Percentiles rank a stretch among this genome's conserved stretches.
Conservation (phyloP, 2,888 invertebrate genomes). For the Fabriciana adippe region DNA sequence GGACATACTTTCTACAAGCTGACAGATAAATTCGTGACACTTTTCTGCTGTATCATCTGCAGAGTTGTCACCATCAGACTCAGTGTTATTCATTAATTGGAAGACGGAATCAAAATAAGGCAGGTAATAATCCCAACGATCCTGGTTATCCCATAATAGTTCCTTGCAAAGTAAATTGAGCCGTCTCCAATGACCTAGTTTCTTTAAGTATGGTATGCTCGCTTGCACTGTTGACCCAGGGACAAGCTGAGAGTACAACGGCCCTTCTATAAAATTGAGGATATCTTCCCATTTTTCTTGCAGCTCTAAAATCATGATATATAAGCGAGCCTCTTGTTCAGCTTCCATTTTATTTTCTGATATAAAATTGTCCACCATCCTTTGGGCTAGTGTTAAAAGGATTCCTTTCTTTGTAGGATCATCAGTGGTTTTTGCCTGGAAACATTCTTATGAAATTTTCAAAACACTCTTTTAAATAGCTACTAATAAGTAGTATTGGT, state of each 20-base stretch:
- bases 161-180: slow-evolving; percentile 88
- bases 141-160: slow-evolving; percentile 87
- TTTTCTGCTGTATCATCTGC: slow-evolving; percentile 73
- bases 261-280: slow-evolving; percentile 89
- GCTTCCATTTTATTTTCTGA: slow-evolving; percentile 94
- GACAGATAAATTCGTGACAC: slow-evolving; percentile 71
- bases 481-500: background rate
- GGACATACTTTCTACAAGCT: slow-evolving; percentile 77
- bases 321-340: slow-evolving; percentile 96
- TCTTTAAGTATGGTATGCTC: slow-evolving; percentile 88
- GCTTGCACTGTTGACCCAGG: slow-evolving; percentile 86
- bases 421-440: slow-evolving; percentile 70
- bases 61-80: slow-evolving; percentile 49
- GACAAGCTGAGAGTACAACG: slow-evolving; percentile 85
- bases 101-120: slow-evolving; percentile 88
- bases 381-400: slow-evolving; percentile 92
- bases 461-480: background rate
- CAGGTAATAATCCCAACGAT: slow-evolving; percentile 88
- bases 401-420: slow-evolving; percentile 85
- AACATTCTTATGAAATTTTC: slow-evolving; percentile 13
- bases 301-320: slow-evolving; percentile 90
- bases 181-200: slow-evolving; percentile 88
- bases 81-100: slow-evolving; percentile 77
- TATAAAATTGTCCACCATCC: slow-evolving; percentile 96
- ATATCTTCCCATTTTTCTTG: slow-evolving; percentile 92